Evolutionary conservation across 1,140 invertebrate species (phyloP).

Genomic region (Pollicipes pollicipes): DNA sequence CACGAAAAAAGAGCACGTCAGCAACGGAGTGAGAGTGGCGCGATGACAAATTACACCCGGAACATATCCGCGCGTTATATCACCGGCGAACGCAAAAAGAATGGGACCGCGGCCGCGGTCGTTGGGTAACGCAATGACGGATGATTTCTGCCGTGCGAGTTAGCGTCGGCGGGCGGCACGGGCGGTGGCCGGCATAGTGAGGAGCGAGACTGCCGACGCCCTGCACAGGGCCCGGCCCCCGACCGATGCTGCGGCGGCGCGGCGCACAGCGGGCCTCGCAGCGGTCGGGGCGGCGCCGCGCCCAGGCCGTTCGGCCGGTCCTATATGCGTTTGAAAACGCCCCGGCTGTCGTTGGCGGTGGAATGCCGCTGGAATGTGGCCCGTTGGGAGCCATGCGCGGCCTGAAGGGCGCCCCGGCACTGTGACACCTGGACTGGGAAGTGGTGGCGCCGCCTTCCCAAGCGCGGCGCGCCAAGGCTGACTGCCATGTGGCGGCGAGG

Average conservation of each 20-base stretch:
- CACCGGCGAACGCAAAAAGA: background rate
- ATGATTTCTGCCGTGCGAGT: background rate
- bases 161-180: background rate
- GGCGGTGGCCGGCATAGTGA: no score
- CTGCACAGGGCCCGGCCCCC: no score
- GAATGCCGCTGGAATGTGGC: background rate
- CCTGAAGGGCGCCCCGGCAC: no score
- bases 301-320: background rate
- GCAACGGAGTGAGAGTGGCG: background rate
- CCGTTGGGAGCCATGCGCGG: no score
- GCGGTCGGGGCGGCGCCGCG: no score
- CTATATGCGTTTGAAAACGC: background rate
- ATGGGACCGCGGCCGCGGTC: background rate
- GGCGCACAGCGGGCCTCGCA: no score
- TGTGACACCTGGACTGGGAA: no score
- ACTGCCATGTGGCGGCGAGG: background rate
- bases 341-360: background rate
- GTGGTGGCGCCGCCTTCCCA: background rate
- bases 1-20: background rate
- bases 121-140: background rate
- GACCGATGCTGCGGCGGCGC: no score
- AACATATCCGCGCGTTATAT: background rate
- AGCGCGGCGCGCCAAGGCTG: no score
- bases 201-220: no score
- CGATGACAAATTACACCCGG: background rate